Evolutionary conservation across 2,113 vertebrate species (phyloP).

Genomic region (Callionymus lyra): DNA sequence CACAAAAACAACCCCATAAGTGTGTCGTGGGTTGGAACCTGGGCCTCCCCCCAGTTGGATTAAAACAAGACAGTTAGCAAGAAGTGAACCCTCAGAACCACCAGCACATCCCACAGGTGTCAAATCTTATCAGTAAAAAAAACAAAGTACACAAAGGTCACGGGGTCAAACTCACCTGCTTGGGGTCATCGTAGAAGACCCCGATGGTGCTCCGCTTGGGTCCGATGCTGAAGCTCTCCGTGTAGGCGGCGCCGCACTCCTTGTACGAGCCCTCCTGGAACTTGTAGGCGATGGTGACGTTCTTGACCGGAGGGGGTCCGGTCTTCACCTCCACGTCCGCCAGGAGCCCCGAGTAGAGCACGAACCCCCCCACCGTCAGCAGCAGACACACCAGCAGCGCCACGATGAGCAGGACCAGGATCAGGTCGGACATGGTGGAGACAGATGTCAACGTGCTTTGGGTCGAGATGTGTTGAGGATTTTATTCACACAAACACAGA

Average conservation of each 20-base stretch:
- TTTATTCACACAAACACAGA: not conserved
- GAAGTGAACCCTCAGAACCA: too few relatives aligned
- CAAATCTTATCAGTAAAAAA: constrained; percentile 18
- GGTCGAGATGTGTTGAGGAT: too few relatives aligned
- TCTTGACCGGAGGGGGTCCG: constrained; percentile 79
- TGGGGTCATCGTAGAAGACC: constrained; percentile 86
- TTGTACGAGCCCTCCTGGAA: constrained; percentile 79
- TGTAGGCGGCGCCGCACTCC: constrained; percentile 78
- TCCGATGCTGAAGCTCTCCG: constrained; percentile 83
- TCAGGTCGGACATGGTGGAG: constrained; percentile 73
- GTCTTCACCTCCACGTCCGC: constrained; percentile 76
- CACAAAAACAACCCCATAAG: too few relatives aligned
- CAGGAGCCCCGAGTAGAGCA: constrained; percentile 83
- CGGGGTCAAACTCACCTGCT: constrained; percentile 72
- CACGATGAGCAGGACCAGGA: constrained; percentile 73
- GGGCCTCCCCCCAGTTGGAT: too few relatives aligned
- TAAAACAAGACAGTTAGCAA: too few relatives aligned
- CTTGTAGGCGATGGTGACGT: constrained; percentile 85
- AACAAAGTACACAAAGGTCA: constrained; percentile 16
- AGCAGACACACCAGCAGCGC: constrained; percentile 72
- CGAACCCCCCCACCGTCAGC: constrained; percentile 71
- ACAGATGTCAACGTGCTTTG: too few relatives aligned
- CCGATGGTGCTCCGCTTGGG: constrained; percentile 78
- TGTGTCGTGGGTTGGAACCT: too few relatives aligned
- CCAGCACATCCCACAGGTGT: not conserved